These are phyloP conservation scores for Drosophila buzzatii DNA, from an alignment of 2,888 invertebrate genomes.

Conservation along the genomic window DNA sequence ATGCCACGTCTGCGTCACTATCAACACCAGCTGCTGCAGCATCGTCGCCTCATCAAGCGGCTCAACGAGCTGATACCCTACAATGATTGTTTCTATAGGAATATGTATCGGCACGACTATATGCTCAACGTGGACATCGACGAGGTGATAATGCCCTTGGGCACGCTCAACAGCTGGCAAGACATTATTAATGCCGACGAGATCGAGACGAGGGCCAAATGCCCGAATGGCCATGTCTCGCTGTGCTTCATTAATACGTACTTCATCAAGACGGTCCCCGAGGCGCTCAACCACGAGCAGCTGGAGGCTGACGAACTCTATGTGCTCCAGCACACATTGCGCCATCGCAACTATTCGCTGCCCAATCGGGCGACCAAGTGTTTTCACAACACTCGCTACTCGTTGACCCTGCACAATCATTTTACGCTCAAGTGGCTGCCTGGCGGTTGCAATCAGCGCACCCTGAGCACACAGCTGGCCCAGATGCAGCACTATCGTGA, in stretches of 20 bases:
- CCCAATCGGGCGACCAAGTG: slow-evolving; percentile 95
- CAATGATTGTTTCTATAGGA: slow-evolving; percentile 96
- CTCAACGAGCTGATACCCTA: slow-evolving; percentile 97
- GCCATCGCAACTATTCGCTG: slow-evolving; percentile 93
- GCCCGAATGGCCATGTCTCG: slow-evolving; percentile 83
- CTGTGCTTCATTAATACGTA: slow-evolving; percentile 95
- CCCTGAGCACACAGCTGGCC: slow-evolving; percentile 51
- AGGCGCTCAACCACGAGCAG: slow-evolving; percentile 54
- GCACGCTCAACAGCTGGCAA: slow-evolving; percentile 79
- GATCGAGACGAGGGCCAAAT: neutral
- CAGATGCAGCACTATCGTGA: slow-evolving; percentile 74
- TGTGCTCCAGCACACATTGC: slow-evolving; percentile 94
- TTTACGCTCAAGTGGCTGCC: slow-evolving; percentile 93
- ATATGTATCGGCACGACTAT: slow-evolving; percentile 94
- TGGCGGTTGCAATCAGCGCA: slow-evolving; percentile 38
- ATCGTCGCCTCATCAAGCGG: slow-evolving; percentile 94
- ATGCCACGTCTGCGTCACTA: slow-evolving; percentile 94
- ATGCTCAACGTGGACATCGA: slow-evolving; percentile 94
- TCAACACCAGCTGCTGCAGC: slow-evolving; percentile 93
- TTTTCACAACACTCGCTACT: slow-evolving; percentile 94
- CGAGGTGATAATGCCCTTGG: slow-evolving; percentile 93
- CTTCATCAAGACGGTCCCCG: slow-evolving; percentile 89
- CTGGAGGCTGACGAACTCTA: slow-evolving; percentile 87
- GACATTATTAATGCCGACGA: slow-evolving; percentile 84
- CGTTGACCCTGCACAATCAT: slow-evolving; percentile 94